A percentile compares a stretch with the other conserved stretches of the same genome.
Conservation (phyloP, 2,888 invertebrate genomes). For the Mesorhabditis sp. region DNA sequence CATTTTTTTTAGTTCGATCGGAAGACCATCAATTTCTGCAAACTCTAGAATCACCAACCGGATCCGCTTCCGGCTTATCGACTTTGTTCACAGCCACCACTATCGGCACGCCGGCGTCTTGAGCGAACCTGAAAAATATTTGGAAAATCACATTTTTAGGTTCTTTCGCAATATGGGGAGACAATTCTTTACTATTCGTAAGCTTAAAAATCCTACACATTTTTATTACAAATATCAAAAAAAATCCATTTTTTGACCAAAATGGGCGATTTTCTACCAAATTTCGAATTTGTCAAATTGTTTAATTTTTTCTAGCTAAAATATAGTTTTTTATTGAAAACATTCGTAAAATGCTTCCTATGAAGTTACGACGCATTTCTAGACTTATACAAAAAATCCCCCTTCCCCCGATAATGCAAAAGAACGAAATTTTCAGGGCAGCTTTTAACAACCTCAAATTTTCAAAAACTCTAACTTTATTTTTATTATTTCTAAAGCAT, state of each 20-base stretch:
- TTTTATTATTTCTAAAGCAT: neutral
- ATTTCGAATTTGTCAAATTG: too few relatives aligned
- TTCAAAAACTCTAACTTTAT: too few relatives aligned
- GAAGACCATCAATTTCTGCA: neutral
- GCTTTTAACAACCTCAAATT: conserved; percentile 9
- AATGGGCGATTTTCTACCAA: too few relatives aligned
- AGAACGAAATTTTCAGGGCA: neutral
- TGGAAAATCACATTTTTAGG: too few relatives aligned
- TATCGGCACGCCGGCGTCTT: conserved; percentile 74
- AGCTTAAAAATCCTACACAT: too few relatives aligned
- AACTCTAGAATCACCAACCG: conserved; percentile 66
- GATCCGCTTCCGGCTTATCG: conserved; percentile 83
- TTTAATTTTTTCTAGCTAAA: neutral
- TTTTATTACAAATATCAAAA: too few relatives aligned
- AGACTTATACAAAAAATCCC: neutral
- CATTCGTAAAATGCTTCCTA: too few relatives aligned
- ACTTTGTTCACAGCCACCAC: conserved; percentile 97
- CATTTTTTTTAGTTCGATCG: neutral
- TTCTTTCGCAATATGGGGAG: too few relatives aligned
- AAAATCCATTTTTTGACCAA: too few relatives aligned
- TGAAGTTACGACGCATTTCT: too few relatives aligned
- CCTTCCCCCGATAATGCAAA: neutral
- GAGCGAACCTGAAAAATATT: conserved; percentile 64
- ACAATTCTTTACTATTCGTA: too few relatives aligned
- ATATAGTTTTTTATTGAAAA: too few relatives aligned